Percentiles rank a stretch among this genome's conserved stretches.
Conservation (phyloP, 2,113 vertebrate genomes). For the Dasyornis broadbenti region DNA sequence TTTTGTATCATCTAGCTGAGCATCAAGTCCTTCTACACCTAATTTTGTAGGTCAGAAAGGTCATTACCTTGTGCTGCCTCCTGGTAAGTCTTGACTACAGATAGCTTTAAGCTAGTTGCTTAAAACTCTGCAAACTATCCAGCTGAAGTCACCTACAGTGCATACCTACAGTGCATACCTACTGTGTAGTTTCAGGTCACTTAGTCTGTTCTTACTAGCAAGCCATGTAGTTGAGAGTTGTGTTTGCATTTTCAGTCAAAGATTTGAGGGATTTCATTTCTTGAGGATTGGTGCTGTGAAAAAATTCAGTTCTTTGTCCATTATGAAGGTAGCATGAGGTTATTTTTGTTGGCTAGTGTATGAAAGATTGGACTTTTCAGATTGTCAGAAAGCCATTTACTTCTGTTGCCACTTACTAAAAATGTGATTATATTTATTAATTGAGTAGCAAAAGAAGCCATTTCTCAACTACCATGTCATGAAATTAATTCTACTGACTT, state of each 20-base stretch:
- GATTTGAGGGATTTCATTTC: background rate
- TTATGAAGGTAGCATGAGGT: background rate
- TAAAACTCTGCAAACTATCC: background rate
- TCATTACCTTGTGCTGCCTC: background rate
- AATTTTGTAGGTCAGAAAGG: background rate
- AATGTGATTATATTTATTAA: conserved; percentile 34
- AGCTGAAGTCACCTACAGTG: background rate
- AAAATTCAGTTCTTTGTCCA: background rate
- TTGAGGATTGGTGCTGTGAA: background rate
- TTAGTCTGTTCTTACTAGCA: background rate
- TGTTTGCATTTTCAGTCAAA: background rate
- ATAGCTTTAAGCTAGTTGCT: background rate
- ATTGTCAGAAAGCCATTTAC: background rate
- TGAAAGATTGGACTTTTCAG: background rate
- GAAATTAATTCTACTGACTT: background rate
- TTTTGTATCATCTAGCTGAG: background rate
- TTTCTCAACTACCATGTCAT: conserved; percentile 11
- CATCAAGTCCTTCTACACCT: background rate
- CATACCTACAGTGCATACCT: no score
- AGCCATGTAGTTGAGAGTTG: background rate
- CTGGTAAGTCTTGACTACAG: background rate
- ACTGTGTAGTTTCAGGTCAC: background rate
- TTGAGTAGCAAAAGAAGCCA: background rate
- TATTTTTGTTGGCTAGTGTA: background rate
- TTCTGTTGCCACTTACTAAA: background rate